Percentiles rank a stretch among this genome's conserved stretches.
Conservation (phyloP, 2,797 vertebrate species). For the Pangasius macronema region DNA sequence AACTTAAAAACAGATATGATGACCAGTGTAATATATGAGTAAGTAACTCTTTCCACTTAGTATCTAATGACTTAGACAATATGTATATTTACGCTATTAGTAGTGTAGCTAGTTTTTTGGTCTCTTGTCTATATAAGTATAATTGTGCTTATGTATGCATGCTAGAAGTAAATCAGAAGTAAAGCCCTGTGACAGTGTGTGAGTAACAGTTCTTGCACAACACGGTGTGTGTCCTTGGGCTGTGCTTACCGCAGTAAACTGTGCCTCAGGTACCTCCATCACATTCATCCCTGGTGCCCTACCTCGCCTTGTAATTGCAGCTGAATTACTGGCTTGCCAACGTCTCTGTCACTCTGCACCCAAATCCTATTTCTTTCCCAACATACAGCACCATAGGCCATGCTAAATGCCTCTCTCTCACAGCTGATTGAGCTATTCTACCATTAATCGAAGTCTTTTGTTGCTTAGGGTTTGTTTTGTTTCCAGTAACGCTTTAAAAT, state of each 20-base stretch:
- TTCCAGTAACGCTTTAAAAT: slow-evolving; percentile 26
- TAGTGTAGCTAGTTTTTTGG: not conserved
- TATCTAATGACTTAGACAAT: not conserved
- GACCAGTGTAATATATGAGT: not conserved
- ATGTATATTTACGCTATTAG: not conserved
- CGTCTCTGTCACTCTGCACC: slow-evolving; percentile 80
- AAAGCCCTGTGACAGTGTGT: slow-evolving; percentile 23
- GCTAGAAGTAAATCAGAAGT: slow-evolving; percentile 10
- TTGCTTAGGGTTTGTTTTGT: slow-evolving; percentile 45
- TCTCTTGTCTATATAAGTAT: not conserved
- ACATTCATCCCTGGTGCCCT: slow-evolving; percentile 68
- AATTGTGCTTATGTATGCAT: slow-evolving; percentile 54
- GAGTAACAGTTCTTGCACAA: slow-evolving; percentile 40
- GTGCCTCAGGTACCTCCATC: slow-evolving; percentile 73
- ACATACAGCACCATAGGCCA: slow-evolving; percentile 37
- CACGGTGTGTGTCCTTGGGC: not conserved
- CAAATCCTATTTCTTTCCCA: slow-evolving; percentile 76
- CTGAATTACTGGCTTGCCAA: slow-evolving; percentile 82
- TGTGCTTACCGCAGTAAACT: slow-evolving; percentile 58
- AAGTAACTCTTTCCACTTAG: not conserved
- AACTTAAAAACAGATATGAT: not conserved
- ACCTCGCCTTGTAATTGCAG: slow-evolving; percentile 86
- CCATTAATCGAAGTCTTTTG: slow-evolving; percentile 46
- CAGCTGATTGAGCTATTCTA: slow-evolving; percentile 45
- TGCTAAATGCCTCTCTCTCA: slow-evolving; percentile 52